These are phyloP conservation scores for Dynastes hyllus DNA, from an alignment of 2,888 invertebrate genomes.

Conservation along the genomic window DNA sequence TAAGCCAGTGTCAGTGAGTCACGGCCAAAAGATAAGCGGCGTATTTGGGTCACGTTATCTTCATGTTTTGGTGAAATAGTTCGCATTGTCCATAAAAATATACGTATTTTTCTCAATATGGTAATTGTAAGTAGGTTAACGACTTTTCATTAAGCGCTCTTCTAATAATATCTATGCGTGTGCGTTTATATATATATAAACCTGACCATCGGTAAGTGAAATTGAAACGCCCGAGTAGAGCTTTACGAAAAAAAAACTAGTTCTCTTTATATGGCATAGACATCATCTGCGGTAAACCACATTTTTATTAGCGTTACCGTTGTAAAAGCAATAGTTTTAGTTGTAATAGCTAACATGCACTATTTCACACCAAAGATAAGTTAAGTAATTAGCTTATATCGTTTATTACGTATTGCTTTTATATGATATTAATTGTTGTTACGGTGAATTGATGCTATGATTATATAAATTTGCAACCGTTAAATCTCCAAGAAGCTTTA, in stretches of 20 bases:
- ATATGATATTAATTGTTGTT: too few relatives aligned
- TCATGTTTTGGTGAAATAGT: constrained; percentile 55
- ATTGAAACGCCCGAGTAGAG: constrained; percentile 20
- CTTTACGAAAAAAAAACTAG: constrained; percentile 16
- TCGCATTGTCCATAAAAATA: constrained; percentile 42
- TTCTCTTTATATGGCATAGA: constrained; percentile 22
- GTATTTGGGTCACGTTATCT: constrained; percentile 57
- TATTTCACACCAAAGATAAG: not conserved
- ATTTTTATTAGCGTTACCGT: constrained; percentile 14
- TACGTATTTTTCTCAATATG: constrained; percentile 29
- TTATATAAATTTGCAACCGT: too few relatives aligned
- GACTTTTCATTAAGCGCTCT: constrained; percentile 34
- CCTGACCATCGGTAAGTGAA: constrained; percentile 27
- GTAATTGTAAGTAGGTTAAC: constrained; percentile 50
- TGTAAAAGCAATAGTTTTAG: constrained; percentile 10
- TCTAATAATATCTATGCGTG: constrained; percentile 22
- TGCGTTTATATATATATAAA: constrained; percentile 8
- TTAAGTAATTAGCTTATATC: too few relatives aligned
- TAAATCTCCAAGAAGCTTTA: too few relatives aligned
- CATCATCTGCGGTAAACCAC: constrained; percentile 25
- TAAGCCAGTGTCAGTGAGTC: constrained; percentile 58
- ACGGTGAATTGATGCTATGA: too few relatives aligned
- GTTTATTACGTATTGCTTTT: too few relatives aligned
- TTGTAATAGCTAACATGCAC: not conserved
- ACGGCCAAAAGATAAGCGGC: constrained; percentile 56